A percentile compares a stretch with the other conserved stretches of the same genome.
phyloP scores from a whole-genome alignment of 2,888 invertebrate species.

The Dioctria linearis region DNA sequence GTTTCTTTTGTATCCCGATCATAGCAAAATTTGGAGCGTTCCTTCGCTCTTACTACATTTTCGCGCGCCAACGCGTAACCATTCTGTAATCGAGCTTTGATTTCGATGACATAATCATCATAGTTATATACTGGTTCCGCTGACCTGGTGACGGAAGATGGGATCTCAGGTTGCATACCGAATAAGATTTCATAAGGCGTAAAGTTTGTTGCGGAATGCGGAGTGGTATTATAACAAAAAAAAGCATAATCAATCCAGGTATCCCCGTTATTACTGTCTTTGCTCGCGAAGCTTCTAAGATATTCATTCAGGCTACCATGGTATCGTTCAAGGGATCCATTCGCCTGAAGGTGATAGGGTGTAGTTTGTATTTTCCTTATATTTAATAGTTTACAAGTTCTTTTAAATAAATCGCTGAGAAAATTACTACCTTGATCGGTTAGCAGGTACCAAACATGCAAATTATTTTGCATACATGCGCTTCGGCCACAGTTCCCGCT shows the following conservation, averaged over 20 bases:
- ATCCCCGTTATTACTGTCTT: neutral
- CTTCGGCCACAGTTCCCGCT: no score
- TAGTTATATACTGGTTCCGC: neutral
- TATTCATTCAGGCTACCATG: neutral
- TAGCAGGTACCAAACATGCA: no score
- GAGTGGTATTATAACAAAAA: neutral
- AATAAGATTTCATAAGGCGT: no score
- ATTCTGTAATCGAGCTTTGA: neutral
- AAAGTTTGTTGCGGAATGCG: no score
- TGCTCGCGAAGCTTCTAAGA: neutral
- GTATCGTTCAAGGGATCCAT: slow-evolving; percentile 1
- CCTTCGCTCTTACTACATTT: neutral
- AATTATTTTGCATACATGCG: no score
- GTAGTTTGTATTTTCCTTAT: neutral
- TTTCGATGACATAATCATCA: neutral
- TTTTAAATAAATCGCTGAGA: no score
- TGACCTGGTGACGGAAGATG: neutral
- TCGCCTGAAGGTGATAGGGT: neutral
- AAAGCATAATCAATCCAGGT: neutral
- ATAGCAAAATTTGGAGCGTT: neutral
- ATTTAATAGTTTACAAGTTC: neutral
- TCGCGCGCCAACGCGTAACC: neutral
- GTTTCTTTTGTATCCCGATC: neutral
- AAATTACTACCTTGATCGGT: no score
- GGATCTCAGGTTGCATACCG: neutral